Evolutionary conservation across 2,797 vertebrate genomes (phyloP).

Genomic region (Gila robusta): DNA sequence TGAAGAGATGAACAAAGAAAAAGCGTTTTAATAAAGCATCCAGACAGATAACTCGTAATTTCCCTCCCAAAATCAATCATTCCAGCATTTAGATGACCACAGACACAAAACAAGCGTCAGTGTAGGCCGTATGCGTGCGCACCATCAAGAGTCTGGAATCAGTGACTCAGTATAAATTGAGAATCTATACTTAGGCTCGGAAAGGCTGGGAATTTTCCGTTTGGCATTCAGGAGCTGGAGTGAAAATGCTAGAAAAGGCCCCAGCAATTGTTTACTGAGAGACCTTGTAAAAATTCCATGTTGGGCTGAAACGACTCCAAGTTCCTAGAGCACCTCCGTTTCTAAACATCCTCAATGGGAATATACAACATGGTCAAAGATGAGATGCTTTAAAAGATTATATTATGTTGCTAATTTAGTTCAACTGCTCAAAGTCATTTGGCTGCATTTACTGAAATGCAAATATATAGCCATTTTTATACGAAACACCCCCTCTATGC

Average conservation of each 20-base stretch:
- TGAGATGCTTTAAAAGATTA: neutral
- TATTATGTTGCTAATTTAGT: neutral
- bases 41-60: neutral
- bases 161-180: conserved; percentile 10
- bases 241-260: conserved; percentile 21
- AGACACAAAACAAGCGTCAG: neutral
- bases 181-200: conserved; percentile 23
- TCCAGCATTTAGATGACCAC: neutral
- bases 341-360: neutral
- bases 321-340: conserved; percentile 8
- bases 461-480: neutral
- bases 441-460: neutral
- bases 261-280: conserved; percentile 30
- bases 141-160: conserved; percentile 3
- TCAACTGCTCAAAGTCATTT: neutral
- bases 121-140: neutral
- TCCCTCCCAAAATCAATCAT: neutral
- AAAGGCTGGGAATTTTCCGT: conserved; percentile 43
- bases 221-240: conserved; percentile 10
- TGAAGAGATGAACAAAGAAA: conserved; percentile 16
- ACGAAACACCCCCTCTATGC: too few species aligned
- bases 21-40: neutral
- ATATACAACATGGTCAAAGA: neutral
- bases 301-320: conserved; percentile 22
- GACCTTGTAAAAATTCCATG: conserved; percentile 47